These are phyloP conservation scores for Acromyrmex echinatior DNA, from an alignment of 1,140 invertebrate species.

Conservation along the genomic window DNA sequence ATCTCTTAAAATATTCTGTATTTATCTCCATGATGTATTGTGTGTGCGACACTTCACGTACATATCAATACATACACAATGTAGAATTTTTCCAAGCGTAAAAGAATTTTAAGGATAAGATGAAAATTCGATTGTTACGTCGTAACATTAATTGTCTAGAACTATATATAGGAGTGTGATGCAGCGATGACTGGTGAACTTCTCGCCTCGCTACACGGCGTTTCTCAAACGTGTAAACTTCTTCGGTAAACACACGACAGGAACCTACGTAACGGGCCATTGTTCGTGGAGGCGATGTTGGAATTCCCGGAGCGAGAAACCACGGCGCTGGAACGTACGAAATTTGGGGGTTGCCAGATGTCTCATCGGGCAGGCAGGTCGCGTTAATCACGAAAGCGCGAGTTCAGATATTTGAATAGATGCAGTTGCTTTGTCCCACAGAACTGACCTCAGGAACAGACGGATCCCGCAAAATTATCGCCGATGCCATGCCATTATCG, in stretches of 20 bases:
- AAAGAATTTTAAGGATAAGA: background rate
- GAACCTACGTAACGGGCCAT: constrained; percentile 47
- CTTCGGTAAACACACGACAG: constrained; percentile 56
- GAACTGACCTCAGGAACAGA: constrained; percentile 63
- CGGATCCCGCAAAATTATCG: constrained; percentile 57
- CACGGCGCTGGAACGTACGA: constrained; percentile 56
- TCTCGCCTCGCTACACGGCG: constrained; percentile 21
- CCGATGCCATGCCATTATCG: constrained; percentile 46
- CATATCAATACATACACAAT: background rate
- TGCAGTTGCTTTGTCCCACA: constrained; percentile 69
- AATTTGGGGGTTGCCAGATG: constrained; percentile 68
- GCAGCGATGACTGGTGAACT: constrained; percentile 52
- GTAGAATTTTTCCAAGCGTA: background rate
- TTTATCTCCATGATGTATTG: background rate
- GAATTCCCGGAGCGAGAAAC: constrained; percentile 67
- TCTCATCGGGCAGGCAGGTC: constrained; percentile 62
- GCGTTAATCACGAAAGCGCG: constrained; percentile 68
- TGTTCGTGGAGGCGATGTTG: constrained; percentile 60
- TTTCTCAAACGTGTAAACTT: constrained; percentile 65
- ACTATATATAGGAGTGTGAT: background rate
- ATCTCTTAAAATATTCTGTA: constrained; percentile 5
- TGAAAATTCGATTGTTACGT: constrained; percentile 34
- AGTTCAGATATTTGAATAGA: constrained; percentile 67
- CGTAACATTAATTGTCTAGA: constrained; percentile 65
- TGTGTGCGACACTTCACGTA: background rate